Base-by-base conservation (phyloP, 2,113 vertebrate species). In the Nothobranchius furzeri region DNA sequence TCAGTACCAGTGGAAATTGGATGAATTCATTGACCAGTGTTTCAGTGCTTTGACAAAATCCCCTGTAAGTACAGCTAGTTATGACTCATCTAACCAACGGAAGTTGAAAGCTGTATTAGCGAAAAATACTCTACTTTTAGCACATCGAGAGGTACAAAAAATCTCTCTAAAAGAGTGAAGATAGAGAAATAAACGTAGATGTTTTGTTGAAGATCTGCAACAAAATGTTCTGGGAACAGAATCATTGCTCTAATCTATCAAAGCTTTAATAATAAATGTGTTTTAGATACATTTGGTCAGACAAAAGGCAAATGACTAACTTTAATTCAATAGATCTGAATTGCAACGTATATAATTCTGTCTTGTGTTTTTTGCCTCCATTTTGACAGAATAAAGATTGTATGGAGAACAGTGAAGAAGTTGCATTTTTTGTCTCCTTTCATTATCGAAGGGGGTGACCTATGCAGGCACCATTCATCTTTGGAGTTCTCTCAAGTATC, bases 201-300 rank as follows among this genome's bases (percentile, higher is more conserved):
- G 82, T 84, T 83, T 80, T 70, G 78, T 86, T 77, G 74, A 84
- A 86, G 77, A 80, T 74, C 50, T 56, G 46, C 40, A 11, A 71
- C 54, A 59, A 69, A 76, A 60, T 57, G 60, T 77, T 56, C 50
- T 56, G 57, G 79, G 49, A 82, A 57, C 51, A 66, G 56, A 9
- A 43, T 68, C 70, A 48, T 9, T 68, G 68, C 64, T 77, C n/a
- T 45, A 66, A 86, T 85, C 75, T 55, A 76, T 84, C 76, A 85
- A 42, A 2, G 7, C 20, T 20, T 20, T 20, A 36, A 79, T 79
- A 69, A 40, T 8, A 1, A 40, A 9, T 40, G 37, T 40, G 6
- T 9, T 40, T 40, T 40, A 7, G 37, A 40, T 40, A 9, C 37
- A 40, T 40, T 40, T 40, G 9, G 37, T 40, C 10, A 51, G 50